These are phyloP conservation scores for Thermophis baileyi DNA, from an alignment of 2,113 vertebrate species.

Conservation along the genomic window DNA sequence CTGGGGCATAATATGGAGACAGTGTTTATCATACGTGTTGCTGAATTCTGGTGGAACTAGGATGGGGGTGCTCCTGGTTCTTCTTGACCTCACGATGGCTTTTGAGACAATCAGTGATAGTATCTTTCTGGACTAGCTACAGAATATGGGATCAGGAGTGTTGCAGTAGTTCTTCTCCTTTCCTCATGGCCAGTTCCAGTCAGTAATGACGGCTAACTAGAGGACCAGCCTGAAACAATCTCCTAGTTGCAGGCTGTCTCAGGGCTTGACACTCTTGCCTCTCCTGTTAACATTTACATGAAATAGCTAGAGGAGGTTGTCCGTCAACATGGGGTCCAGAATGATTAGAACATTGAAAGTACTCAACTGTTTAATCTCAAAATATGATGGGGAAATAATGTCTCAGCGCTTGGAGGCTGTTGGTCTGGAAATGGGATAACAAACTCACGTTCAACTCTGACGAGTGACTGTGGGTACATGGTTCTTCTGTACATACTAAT, in stretches of 20 bases:
- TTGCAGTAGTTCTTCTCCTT: neutral
- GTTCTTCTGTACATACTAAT: neutral
- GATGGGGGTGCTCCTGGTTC: neutral
- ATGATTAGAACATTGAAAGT: neutral
- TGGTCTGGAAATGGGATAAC: neutral
- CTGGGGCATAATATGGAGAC: neutral
- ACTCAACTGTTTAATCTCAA: neutral
- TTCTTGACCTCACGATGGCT: neutral
- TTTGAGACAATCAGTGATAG: neutral
- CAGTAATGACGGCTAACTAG: neutral
- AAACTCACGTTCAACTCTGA: neutral
- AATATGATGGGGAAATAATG: neutral
- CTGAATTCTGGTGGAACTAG: neutral
- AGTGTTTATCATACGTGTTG: neutral
- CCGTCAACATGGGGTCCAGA: neutral
- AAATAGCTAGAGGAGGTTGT: neutral
- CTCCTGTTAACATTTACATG: neutral
- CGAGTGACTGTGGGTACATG: neutral
- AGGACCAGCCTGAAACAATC: neutral
- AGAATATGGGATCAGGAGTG: neutral
- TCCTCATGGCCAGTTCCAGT: neutral
- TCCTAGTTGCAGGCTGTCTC: neutral
- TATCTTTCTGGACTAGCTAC: neutral
- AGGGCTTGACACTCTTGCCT: neutral
- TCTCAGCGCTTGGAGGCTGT: neutral